phyloP scores from a whole-genome alignment of 2,797 vertebrate species.

The Melanotaenia nigrans region DNA sequence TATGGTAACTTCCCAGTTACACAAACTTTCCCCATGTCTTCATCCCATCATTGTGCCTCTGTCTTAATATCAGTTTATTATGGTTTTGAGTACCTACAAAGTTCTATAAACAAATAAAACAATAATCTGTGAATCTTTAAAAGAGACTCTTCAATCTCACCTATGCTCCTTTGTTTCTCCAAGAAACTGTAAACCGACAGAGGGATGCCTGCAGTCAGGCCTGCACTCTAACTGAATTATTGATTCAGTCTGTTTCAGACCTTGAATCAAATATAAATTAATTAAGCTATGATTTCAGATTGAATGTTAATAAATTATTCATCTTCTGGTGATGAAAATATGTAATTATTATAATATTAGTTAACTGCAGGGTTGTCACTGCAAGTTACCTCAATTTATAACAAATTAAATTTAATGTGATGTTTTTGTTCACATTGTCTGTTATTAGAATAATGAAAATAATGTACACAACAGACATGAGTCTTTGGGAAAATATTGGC shows the following conservation, averaged over 20 bases:
- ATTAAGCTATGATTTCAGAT: slow-evolving; percentile 56
- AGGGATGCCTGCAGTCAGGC: slow-evolving; percentile 49
- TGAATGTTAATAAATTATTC: slow-evolving; percentile 42
- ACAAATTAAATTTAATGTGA: not conserved
- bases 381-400: slow-evolving; percentile 1
- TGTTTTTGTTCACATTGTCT: slow-evolving; percentile 4
- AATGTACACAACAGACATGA: slow-evolving; percentile 7
- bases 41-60: slow-evolving; percentile 23
- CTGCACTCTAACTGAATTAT: slow-evolving; percentile 64
- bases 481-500: slow-evolving; percentile 27
- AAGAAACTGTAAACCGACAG: slow-evolving; percentile 41
- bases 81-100: slow-evolving; percentile 33
- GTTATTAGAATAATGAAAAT: not conserved
- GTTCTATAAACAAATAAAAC: slow-evolving; percentile 51
- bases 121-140: slow-evolving; percentile 37
- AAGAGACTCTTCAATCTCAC: slow-evolving; percentile 43
- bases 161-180: slow-evolving; percentile 38
- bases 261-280: slow-evolving; percentile 70
- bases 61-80: slow-evolving; percentile 45
- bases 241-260: slow-evolving; percentile 59
- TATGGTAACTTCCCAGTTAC: not conserved
- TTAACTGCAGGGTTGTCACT: not conserved
- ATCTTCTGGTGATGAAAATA: slow-evolving; percentile 1
- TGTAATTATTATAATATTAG: slow-evolving; percentile 3
- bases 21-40: not conserved